These are phyloP conservation scores for Drosophila yooni DNA, from an alignment of 2,888 invertebrate species.

Conservation along the genomic window DNA sequence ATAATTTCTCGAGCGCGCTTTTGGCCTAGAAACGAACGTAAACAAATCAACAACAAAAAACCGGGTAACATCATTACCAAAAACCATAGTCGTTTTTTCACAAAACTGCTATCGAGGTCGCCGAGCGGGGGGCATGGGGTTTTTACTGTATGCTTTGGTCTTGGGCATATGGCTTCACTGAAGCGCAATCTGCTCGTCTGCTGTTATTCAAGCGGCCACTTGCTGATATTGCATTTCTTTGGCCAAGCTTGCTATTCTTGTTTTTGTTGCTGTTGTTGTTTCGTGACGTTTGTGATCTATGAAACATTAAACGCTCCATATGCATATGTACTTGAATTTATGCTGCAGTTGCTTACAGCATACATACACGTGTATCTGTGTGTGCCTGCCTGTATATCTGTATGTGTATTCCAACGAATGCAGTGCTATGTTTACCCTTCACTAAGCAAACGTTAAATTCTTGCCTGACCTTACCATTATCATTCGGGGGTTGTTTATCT, in stretches of 20 bases:
- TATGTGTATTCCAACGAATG: conserved; percentile 25
- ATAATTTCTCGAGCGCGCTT: conserved; percentile 34
- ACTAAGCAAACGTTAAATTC: conserved; percentile 55
- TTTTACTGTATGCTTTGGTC: conserved; percentile 16
- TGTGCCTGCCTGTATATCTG: conserved; percentile 4
- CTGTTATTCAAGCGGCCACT: conserved; percentile 52
- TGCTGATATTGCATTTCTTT: conserved; percentile 69
- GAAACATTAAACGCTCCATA: conserved; percentile 50
- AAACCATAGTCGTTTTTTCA: conserved; percentile 12
- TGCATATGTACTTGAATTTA: conserved; percentile 66
- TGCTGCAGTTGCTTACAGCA: conserved; percentile 49
- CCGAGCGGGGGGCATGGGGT: conserved; percentile 32
- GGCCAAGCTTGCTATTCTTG: conserved; percentile 28
- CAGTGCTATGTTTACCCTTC: conserved; percentile 70
- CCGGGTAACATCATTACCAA: conserved; percentile 73
- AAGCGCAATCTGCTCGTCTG: conserved; percentile 8
- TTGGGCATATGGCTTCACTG: conserved; percentile 14
- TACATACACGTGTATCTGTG: conserved; percentile 19
- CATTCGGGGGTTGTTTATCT: conserved; percentile 41
- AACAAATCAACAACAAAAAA: conserved; percentile 65
- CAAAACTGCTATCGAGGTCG: conserved; percentile 78
- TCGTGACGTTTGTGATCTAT: conserved; percentile 67
- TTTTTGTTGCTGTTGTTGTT: conserved; percentile 46
- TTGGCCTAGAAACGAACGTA: conserved; percentile 71
- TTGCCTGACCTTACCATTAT: conserved; percentile 57